Evolutionary conservation across 2,888 invertebrate species (phyloP), one percentile per base, ranked within the genome.

Genomic region (Philhelius pedissequus): DNA sequence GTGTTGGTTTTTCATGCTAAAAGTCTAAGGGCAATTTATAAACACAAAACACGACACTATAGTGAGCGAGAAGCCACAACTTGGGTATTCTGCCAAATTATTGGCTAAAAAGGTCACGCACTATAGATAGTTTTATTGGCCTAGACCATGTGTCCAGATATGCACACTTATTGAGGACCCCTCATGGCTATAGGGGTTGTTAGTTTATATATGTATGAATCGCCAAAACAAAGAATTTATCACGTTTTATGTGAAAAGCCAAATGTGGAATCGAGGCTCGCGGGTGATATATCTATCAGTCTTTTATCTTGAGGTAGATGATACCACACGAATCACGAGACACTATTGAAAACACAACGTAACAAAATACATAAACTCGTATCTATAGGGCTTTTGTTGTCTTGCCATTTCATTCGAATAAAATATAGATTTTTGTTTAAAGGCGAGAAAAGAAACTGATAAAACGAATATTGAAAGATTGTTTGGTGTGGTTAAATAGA

Each of bases 21-120:
- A 45, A 45, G 1, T 43, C 8, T 43, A n/a, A n/a, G 15, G 40
- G 40, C 40, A 40, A 40, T 40, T 35, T n/a, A 35, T n/a, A 18
- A 43, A 18, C 3, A 43, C 9, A 43, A 43, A 8, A 7, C n/a
- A 43, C 4, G 2, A 43, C 43, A 18, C 18, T 18, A 7, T 2
- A 43, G 15, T 35, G 18, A 38, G 22, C 30, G 11, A 18, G 9
- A 6, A 22, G 20, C 15, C 15, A 35, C 69, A 69, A 15, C 43
- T 43, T 27, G 7, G 1, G n/a, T 15, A 38, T 30, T 66, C 50
- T 66, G 50, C 43, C 32, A 18, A 64, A 73, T 58, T 38, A 52
- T 62, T 68, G 13, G 27, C 25, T 52, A 68, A 62, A 52, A 27
- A 54, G 77, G 66, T 82, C 82, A 82, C 82, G 82, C 82, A 82